Conservation (phyloP, 2,888 invertebrate species). For the Dasypogon diadema region DNA sequence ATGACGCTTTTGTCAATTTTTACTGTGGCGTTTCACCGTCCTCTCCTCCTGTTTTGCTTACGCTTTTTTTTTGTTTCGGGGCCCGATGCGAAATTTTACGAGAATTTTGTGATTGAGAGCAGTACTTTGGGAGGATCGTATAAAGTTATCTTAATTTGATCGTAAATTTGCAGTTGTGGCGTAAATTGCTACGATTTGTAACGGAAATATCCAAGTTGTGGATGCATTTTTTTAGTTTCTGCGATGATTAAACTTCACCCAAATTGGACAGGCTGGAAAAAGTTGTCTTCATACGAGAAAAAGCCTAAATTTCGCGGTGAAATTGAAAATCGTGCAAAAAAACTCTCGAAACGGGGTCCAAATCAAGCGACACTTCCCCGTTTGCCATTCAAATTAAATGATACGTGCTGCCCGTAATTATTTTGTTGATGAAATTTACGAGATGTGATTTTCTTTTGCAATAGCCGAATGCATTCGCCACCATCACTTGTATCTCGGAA, state of each 20-base stretch:
- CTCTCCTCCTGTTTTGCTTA: background rate
- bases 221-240: background rate
- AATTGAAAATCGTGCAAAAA: background rate
- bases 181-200: slow-evolving; percentile 33
- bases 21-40: slow-evolving; percentile 33
- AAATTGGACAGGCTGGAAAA: background rate
- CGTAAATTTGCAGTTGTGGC: slow-evolving; percentile 30
- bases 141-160: slow-evolving; percentile 42
- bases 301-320: background rate
- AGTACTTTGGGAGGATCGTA: slow-evolving; percentile 40
- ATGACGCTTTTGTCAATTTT: slow-evolving; percentile 49
- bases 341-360: background rate
- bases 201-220: slow-evolving; percentile 29
- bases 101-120: slow-evolving; percentile 30
- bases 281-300: no score
- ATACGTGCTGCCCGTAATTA: slow-evolving; percentile 35
- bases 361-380: background rate
- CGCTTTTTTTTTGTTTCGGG: background rate
- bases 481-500: slow-evolving; percentile 8
- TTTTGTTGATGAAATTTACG: slow-evolving; percentile 47
- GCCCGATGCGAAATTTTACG: background rate
- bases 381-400: slow-evolving; percentile 29
- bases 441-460: background rate
- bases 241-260: background rate
- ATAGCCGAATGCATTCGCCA: slow-evolving; percentile 10